A percentile compares a stretch with the other conserved stretches of the same genome.
phyloP scores from a whole-genome alignment of 2,113 vertebrate genomes.

The Oplegnathus fasciatus region DNA sequence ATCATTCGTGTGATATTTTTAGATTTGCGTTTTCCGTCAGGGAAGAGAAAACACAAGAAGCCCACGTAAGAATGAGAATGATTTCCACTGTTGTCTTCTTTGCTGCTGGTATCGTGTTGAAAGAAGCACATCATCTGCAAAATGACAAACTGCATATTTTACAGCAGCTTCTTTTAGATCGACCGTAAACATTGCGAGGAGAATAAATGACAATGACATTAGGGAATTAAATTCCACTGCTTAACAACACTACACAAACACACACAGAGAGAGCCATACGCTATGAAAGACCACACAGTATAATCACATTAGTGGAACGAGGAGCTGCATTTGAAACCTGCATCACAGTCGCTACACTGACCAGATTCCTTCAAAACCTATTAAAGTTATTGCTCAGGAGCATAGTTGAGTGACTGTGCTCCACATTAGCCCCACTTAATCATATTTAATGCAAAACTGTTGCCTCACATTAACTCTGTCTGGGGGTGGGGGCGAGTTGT shows the following conservation, averaged over 20 bases:
- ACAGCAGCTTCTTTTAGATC: neutral
- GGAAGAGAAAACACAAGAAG: constrained; percentile 28
- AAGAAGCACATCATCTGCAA: neutral
- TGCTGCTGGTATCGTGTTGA: neutral
- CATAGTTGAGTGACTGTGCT: constrained; percentile 37
- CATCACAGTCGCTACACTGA: constrained; percentile 7
- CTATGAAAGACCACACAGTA: neutral
- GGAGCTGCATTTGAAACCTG: constrained; percentile 40
- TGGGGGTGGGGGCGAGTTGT: neutral
- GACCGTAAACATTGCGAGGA: neutral
- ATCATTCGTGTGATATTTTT: constrained; percentile 32
- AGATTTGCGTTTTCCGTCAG: constrained; percentile 9
- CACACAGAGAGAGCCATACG: neutral
- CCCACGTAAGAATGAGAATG: neutral
- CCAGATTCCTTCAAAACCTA: constrained; percentile 60
- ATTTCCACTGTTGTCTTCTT: neutral
- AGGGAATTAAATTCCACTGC: constrained; percentile 7
- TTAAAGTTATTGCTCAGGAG: constrained; percentile 39
- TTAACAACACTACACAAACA: neutral
- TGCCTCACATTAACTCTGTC: constrained; percentile 60
- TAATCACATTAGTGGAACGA: constrained; percentile 21
- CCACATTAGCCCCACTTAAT: constrained; percentile 67
- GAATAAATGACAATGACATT: neutral
- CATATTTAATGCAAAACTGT: constrained; percentile 67
- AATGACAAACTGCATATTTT: neutral